Evolutionary conservation across 2,888 invertebrate species (phyloP).

Genomic region (Beris chalybata): DNA sequence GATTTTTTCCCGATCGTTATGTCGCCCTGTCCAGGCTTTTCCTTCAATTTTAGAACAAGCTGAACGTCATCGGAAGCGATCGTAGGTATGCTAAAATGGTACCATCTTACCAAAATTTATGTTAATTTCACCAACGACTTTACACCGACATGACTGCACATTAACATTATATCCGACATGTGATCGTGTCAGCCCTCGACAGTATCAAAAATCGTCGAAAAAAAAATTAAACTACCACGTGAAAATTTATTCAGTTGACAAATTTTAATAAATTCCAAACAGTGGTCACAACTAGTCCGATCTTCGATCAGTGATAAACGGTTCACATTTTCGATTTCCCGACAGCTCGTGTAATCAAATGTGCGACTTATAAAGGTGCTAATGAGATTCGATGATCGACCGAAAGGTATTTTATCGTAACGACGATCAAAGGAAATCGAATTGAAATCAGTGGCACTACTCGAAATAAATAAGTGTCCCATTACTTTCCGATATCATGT

Average conservation of each 20-base stretch:
- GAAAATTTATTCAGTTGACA: conserved; percentile 21
- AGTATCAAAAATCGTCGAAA: conserved; percentile 7
- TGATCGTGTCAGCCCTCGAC: conserved; percentile 19
- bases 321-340: conserved; percentile 1
- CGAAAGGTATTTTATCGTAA: conserved; percentile 26
- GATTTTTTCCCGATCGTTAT: conserved; percentile 18
- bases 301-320: conserved; percentile 8
- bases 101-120: conserved; percentile 11
- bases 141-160: conserved; percentile 5
- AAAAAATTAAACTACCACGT: not conserved
- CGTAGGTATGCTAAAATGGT: not conserved
- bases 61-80: not conserved
- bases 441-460: conserved; percentile 8
- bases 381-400: conserved; percentile 28
- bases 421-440: conserved; percentile 27
- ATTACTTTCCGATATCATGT: conserved; percentile 15
- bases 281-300: conserved; percentile 15
- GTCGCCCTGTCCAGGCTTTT: not conserved
- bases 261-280: conserved; percentile 23
- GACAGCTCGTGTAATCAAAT: not conserved
- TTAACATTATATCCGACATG: conserved; percentile 17
- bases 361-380: conserved; percentile 19
- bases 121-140: not conserved
- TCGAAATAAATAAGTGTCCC: conserved; percentile 22
- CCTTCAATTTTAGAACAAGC: not conserved